Percentiles rank a stretch among this genome's conserved stretches.
Conservation (phyloP, 2,113 vertebrate genomes). For the Donacobius atricapilla region DNA sequence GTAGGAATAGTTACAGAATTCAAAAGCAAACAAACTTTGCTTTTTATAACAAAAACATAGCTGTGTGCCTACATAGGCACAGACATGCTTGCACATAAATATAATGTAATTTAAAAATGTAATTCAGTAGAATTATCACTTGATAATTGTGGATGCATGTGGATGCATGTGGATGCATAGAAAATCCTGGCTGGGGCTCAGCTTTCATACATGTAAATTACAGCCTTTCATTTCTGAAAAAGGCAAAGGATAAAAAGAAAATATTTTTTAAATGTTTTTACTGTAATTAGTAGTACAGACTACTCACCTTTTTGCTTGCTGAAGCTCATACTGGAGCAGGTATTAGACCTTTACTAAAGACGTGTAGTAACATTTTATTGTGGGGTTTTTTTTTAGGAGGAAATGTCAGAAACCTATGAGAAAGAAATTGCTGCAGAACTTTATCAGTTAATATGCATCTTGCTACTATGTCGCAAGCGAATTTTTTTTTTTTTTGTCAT, state of each 20-base stretch:
- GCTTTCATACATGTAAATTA: constrained; percentile 16
- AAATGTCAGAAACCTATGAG: neutral
- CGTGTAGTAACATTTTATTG: neutral
- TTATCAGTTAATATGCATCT: neutral
- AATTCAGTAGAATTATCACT: neutral
- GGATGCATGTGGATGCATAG: neutral
- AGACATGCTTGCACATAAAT: neutral
- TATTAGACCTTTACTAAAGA: neutral
- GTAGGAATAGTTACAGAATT: neutral
- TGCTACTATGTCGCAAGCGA: neutral
- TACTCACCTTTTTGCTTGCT: neutral
- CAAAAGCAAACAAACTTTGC: neutral
- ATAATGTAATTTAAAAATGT: constrained; percentile 51
- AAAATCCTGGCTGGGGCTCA: neutral
- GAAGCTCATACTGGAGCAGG: neutral
- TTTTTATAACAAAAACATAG: neutral
- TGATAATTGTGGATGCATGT: too few relatives aligned
- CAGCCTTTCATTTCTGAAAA: constrained; percentile 59
- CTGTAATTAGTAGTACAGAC: constrained; percentile 17
- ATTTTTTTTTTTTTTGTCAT: neutral
- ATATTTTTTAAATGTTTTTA: constrained; percentile 64
- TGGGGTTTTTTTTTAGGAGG: neutral
- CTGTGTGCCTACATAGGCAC: neutral
- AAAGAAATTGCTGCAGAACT: neutral
- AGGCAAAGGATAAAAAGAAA: constrained; percentile 45